Evolutionary conservation across 2,113 vertebrate species (phyloP).

Genomic region (Regulus satrapa): DNA sequence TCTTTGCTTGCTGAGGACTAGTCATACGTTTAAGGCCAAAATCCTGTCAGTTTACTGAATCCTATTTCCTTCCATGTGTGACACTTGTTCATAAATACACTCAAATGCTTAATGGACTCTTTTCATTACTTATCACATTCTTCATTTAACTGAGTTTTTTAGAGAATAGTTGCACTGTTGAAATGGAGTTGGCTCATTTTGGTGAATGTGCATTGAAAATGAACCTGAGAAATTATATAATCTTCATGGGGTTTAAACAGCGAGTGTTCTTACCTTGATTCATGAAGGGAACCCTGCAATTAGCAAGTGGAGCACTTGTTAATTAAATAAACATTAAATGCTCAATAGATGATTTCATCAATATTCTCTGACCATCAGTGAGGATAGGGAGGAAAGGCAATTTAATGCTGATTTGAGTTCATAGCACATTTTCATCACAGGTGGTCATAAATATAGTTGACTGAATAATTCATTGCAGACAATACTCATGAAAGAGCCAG

Average conservation of each 20-base stretch:
- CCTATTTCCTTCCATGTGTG: not conserved
- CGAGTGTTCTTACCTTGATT: not conserved
- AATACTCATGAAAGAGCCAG: not conserved
- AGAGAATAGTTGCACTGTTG: not conserved
- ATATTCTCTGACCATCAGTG: not conserved
- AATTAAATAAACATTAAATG: not conserved
- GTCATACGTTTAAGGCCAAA: not conserved
- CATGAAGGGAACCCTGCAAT: not conserved
- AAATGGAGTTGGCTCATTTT: not conserved
- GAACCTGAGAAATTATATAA: not conserved
- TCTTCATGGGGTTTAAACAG: not conserved
- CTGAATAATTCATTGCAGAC: not conserved
- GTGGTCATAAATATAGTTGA: not conserved
- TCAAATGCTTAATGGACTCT: not conserved
- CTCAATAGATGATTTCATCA: not conserved
- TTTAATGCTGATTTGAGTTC: not conserved
- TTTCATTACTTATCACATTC: not conserved
- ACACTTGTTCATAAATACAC: not conserved
- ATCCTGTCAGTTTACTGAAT: not conserved
- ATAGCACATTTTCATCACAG: not conserved
- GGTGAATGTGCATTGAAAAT: not conserved
- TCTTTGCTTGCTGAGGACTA: not conserved
- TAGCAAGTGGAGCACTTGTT: not conserved
- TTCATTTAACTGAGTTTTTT: not conserved
- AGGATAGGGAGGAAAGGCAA: not conserved